phyloP scores from a whole-genome alignment of 2,113 vertebrate genomes.

The Malurus melanocephalus region DNA sequence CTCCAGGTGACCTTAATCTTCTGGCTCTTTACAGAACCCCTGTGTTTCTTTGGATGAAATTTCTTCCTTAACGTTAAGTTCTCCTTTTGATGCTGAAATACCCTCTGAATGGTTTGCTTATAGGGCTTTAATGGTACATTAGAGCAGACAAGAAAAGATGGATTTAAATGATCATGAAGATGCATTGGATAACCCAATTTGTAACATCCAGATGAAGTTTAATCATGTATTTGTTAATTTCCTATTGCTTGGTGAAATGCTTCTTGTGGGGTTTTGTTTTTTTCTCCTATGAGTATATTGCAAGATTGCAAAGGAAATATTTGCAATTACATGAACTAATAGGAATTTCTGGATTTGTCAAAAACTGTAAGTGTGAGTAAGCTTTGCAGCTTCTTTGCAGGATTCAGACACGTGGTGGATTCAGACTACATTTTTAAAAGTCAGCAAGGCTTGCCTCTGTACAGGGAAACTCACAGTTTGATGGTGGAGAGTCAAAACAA shows the following conservation, averaged over 20 bases:
- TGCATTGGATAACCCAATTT: background rate
- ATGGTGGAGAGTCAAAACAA: background rate
- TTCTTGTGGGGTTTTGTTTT: background rate
- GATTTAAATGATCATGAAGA: background rate
- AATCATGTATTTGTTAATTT: background rate
- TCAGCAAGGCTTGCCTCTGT: background rate
- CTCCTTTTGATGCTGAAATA: constrained; percentile 1
- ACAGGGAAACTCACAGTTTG: background rate
- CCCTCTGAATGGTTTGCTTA: background rate
- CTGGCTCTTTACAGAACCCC: background rate
- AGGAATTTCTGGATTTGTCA: background rate
- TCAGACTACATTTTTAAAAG: background rate
- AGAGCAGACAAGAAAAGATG: background rate
- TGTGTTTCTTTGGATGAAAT: background rate
- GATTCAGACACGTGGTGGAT: background rate
- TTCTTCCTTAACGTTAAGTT: background rate
- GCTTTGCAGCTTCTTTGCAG: background rate
- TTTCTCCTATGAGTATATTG: background rate
- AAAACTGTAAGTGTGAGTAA: background rate
- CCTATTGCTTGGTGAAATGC: background rate
- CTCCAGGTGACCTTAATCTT: constrained; percentile 31
- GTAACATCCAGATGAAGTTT: background rate
- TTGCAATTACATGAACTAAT: background rate
- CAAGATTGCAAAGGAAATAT: background rate
- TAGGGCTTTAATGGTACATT: background rate